Evolutionary conservation across 2,113 vertebrate species (phyloP).

Genomic region (Apus apus): DNA sequence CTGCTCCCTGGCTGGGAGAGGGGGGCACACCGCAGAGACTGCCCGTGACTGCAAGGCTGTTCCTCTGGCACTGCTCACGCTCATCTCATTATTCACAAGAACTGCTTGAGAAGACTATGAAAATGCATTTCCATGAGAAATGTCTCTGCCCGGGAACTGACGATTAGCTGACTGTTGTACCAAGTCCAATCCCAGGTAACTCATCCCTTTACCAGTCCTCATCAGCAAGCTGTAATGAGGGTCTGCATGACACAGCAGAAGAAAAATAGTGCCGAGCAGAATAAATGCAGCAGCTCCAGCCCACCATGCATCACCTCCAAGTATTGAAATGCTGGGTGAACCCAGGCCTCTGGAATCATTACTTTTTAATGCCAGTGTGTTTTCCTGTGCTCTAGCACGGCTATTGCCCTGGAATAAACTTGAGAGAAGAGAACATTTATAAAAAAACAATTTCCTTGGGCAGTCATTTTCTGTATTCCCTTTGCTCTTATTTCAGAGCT

Average conservation of each 20-base stretch:
- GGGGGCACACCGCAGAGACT: neutral
- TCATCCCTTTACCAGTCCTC: neutral
- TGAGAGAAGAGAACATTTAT: constrained; percentile 36
- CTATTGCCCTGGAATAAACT: constrained; percentile 21
- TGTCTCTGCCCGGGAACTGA: neutral
- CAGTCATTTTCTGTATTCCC: constrained; percentile 30
- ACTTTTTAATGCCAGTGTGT: neutral
- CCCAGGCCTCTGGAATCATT: neutral
- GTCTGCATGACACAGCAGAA: neutral
- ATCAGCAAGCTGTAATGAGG: constrained; percentile 34
- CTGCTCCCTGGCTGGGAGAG: neutral
- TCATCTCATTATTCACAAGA: neutral
- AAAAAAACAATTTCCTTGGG: constrained; percentile 47
- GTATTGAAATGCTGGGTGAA: neutral
- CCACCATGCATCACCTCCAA: neutral
- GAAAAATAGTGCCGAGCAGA: neutral
- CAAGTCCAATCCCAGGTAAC: neutral
- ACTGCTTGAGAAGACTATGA: neutral
- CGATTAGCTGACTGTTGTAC: neutral
- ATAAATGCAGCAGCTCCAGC: neutral
- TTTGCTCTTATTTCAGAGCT: constrained; percentile 35
- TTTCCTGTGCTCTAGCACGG: constrained; percentile 17
- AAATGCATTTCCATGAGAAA: neutral
- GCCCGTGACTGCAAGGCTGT: neutral
- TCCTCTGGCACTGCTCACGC: rapidly evolving